Conservation (phyloP, 2,797 vertebrate genomes). For the Meda fulgida region DNA sequence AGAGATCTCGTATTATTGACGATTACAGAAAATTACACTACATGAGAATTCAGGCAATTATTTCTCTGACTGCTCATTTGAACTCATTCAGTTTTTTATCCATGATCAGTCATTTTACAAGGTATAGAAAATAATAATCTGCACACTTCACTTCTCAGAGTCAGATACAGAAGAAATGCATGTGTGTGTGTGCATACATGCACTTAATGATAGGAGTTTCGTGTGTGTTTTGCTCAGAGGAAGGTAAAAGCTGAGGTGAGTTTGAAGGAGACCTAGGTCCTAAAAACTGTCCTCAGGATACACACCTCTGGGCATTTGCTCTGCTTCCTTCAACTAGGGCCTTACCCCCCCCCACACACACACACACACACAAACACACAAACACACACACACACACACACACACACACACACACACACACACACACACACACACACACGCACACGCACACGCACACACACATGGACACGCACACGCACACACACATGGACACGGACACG, state of each 20-base stretch:
- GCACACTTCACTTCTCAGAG: slow-evolving; percentile 39
- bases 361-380: slow-evolving; percentile 31
- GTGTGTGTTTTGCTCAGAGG: slow-evolving; percentile 41
- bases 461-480: slow-evolving; percentile 28
- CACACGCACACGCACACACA: slow-evolving; percentile 1
- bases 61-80: slow-evolving; percentile 65
- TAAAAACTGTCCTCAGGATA: slow-evolving; percentile 72
- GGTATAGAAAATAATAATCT: slow-evolving; percentile 53
- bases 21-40: slow-evolving; percentile 81
- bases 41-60: slow-evolving; percentile 78
- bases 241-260: slow-evolving; percentile 69
- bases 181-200: slow-evolving; percentile 24
- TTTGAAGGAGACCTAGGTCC: slow-evolving; percentile 66
- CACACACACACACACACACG: background rate
- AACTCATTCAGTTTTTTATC: slow-evolving; percentile 38
- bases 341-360: slow-evolving; percentile 34
- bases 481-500: no score
- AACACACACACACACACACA: slow-evolving; percentile 30
- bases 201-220: background rate
- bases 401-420: no score
- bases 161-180: slow-evolving; percentile 32
- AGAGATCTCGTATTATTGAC: slow-evolving; percentile 84
- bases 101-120: slow-evolving; percentile 48
- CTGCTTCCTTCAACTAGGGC: slow-evolving; percentile 73
- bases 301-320: slow-evolving; percentile 68